A percentile compares a stretch with the other conserved stretches of the same genome.
Conservation (phyloP, 2,797 vertebrate species). For the Tokudaia tokunoshimensis region DNA sequence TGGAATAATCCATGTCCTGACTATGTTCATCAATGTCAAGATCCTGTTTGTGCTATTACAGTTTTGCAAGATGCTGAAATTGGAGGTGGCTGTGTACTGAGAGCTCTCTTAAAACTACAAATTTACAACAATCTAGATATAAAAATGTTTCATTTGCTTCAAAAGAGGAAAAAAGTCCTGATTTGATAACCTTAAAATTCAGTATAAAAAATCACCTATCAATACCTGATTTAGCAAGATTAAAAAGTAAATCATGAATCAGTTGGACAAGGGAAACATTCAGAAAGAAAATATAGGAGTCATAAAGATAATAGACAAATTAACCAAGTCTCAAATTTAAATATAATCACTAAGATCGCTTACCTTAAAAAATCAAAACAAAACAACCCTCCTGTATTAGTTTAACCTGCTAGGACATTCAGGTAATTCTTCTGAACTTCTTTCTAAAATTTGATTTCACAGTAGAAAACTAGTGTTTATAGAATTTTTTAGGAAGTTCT, state of each 20-base stretch:
- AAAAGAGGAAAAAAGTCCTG: not conserved
- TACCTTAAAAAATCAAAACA: not conserved
- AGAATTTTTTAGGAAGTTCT: not conserved
- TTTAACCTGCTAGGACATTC: not conserved
- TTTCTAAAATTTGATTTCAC: not conserved
- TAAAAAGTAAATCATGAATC: not conserved
- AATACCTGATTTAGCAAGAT: not conserved
- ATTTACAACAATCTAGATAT: not conserved
- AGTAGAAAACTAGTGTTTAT: not conserved
- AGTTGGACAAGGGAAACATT: not conserved
- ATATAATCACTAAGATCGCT: not conserved
- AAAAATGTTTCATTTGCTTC: not conserved
- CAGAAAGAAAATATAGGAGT: not conserved
- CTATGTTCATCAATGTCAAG: not conserved
- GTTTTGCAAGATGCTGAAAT: not conserved
- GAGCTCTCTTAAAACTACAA: not conserved
- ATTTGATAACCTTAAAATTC: not conserved
- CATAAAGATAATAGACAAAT: not conserved
- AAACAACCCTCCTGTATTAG: not conserved
- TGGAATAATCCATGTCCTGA: not conserved
- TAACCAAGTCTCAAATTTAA: not conserved
- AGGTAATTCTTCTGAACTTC: not conserved
- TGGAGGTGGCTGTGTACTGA: not conserved
- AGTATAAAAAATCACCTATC: not conserved
- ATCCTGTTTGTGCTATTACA: not conserved